These are phyloP conservation scores for Myotis daubentonii DNA, from an alignment of 2,797 vertebrate genomes.

Conservation along the genomic window DNA sequence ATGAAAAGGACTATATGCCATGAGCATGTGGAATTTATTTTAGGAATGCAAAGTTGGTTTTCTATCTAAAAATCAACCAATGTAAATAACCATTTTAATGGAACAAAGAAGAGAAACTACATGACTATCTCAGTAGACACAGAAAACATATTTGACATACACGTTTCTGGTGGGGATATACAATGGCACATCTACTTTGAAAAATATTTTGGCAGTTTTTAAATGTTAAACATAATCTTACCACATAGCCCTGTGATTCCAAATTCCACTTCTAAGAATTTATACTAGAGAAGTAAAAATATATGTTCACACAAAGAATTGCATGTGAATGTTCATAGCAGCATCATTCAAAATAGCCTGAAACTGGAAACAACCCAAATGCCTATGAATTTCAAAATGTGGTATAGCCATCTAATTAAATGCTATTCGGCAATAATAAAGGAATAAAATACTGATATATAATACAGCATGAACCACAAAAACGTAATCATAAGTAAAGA, in stretches of 20 bases:
- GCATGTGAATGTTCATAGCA: not conserved
- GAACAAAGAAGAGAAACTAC: not conserved
- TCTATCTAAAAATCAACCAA: not conserved
- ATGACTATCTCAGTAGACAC: not conserved
- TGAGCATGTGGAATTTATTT: not conserved
- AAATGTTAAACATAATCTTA: not conserved
- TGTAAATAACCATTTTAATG: not conserved
- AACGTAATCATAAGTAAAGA: not conserved
- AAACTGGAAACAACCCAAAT: conserved; percentile 27
- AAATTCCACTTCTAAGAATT: not conserved
- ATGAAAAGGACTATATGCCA: not conserved
- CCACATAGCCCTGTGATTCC: not conserved
- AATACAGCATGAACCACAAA: not conserved
- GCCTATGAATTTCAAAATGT: conserved; percentile 19
- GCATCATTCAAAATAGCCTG: not conserved
- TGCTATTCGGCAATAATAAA: not conserved
- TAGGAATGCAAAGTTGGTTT: not conserved
- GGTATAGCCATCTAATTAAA: not conserved
- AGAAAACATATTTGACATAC: not conserved
- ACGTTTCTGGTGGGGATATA: not conserved
- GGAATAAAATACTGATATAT: not conserved
- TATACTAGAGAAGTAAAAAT: not conserved
- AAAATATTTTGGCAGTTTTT: conserved; percentile 42
- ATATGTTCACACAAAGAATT: not conserved
- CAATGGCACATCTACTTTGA: not conserved